Conservation (phyloP, 2,113 vertebrate genomes). For the Nyctibius bracteatus region DNA sequence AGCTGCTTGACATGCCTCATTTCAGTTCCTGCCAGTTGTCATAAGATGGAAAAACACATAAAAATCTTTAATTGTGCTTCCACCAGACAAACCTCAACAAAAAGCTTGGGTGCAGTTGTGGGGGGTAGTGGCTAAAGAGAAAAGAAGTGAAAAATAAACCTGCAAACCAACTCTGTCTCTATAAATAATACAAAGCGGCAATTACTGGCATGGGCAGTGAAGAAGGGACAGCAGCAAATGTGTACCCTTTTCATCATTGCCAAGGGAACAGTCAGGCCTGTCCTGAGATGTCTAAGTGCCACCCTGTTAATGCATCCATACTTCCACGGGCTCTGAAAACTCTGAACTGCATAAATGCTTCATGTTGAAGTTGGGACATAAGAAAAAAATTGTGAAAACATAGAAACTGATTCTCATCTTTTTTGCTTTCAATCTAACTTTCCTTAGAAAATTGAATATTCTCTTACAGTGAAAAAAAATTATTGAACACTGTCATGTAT, state of each 20-base stretch:
- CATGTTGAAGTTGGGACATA: not conserved
- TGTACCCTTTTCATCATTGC: not conserved
- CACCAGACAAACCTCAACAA: constrained; percentile 42
- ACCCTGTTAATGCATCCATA: not conserved
- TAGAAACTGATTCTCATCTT: not conserved
- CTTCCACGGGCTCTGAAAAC: not conserved
- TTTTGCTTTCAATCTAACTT: not conserved
- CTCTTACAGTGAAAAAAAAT: not conserved
- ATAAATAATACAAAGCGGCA: constrained; percentile 16
- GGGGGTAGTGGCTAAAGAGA: not conserved
- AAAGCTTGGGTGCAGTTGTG: not conserved
- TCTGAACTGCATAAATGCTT: not conserved
- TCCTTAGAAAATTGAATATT: not conserved
- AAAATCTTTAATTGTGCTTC: constrained; percentile 7
- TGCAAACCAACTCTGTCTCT: not conserved
- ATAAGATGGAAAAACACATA: not conserved
- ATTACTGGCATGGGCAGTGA: not conserved
- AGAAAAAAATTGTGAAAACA: not conserved
- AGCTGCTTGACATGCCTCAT: constrained; percentile 2
- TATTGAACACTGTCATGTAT: not conserved
- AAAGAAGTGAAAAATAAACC: not conserved
- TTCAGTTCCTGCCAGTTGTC: constrained; percentile 14
- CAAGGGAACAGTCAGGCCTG: not conserved
- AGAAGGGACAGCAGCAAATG: not conserved
- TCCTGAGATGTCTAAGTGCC: not conserved